Conservation (phyloP, 2,113 vertebrate species). For the Pycnonotus jocosus region DNA sequence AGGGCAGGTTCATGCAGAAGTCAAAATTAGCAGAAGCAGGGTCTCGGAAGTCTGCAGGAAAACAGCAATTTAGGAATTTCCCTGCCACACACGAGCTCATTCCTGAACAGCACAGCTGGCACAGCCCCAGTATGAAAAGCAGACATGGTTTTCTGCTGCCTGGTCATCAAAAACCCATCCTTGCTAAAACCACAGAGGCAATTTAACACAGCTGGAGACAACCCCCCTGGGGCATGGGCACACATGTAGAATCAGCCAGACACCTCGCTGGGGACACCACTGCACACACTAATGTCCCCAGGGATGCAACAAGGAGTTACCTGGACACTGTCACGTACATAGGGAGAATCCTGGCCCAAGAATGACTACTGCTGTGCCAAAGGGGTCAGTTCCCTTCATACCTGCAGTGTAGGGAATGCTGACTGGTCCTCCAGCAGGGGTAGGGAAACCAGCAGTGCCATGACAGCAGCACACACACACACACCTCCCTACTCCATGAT, state of each 20-base stretch:
- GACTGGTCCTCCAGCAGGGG: not conserved
- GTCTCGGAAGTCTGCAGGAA: not conserved
- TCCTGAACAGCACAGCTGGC: not conserved
- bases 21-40: not conserved
- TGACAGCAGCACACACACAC: not conserved
- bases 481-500: not conserved
- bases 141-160: not conserved
- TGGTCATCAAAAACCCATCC: not conserved
- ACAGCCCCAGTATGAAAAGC: not conserved
- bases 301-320: not conserved
- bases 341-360: not conserved
- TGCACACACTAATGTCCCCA: not conserved
- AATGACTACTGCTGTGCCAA: not conserved
- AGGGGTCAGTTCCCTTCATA: not conserved
- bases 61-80: not conserved
- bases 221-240: not conserved
- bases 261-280: not conserved
- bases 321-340: not conserved
- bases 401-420: not conserved
- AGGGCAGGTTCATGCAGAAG: not conserved
- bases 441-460: not conserved
- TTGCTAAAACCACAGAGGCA: not conserved
- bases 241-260: not conserved
- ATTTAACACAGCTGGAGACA: not conserved
- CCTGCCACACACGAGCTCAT: not conserved